Conservation (phyloP, 2,113 vertebrate species). For the Stigmatopora nigra region DNA sequence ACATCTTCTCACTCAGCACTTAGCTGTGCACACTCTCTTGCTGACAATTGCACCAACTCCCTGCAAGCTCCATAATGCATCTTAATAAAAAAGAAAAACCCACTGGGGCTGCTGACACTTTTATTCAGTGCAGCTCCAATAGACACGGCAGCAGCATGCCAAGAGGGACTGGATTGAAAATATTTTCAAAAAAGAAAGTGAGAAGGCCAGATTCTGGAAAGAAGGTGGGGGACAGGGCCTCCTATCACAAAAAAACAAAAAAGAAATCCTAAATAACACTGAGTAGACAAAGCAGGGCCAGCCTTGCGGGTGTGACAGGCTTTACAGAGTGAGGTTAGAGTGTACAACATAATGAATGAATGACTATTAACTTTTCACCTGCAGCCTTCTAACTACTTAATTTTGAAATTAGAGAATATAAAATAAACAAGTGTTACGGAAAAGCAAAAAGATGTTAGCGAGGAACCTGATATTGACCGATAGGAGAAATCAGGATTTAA, state of each 20-base stretch:
- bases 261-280: conserved; percentile 41
- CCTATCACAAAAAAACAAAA: conserved; percentile 45
- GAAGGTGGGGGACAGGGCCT: conserved; percentile 31
- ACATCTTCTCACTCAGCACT: conserved; percentile 4
- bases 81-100: conserved; percentile 49
- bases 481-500: too few relatives aligned
- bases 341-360: conserved; percentile 25
- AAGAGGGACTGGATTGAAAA: conserved; percentile 62
- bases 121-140: conserved; percentile 61
- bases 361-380: conserved; percentile 23
- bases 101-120: conserved; percentile 52
- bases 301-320: conserved; percentile 33
- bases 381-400: conserved; percentile 7
- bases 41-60: conserved; percentile 22
- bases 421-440: neutral
- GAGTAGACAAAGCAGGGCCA: conserved; percentile 40
- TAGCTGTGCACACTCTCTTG: neutral
- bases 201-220: conserved; percentile 26
- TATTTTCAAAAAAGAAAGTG: conserved; percentile 37
- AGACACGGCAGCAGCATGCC: conserved; percentile 49
- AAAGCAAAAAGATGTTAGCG: neutral
- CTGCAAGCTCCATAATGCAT: conserved; percentile 50
- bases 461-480: neutral
- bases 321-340: conserved; percentile 43
- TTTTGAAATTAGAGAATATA: neutral